Conservation (phyloP, 2,888 invertebrate species). For the Erebia epiphron region DNA sequence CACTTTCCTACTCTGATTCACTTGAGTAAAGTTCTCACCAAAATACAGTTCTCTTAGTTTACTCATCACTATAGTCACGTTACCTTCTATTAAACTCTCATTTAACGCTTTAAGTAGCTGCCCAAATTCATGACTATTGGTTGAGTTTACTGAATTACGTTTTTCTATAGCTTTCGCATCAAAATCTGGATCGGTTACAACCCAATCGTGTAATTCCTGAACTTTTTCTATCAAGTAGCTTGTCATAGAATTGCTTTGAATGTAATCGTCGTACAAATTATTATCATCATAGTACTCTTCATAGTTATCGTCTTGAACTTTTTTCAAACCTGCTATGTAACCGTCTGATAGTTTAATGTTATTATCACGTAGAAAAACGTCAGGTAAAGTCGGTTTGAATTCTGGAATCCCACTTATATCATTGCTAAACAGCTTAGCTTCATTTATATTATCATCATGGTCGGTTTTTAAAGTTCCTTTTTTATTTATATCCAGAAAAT, state of each 20-base stretch:
- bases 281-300: conserved; percentile 74
- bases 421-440: neutral
- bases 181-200: conserved; percentile 68
- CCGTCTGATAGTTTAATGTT: conserved; percentile 58
- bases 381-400: conserved; percentile 68
- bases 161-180: conserved; percentile 49
- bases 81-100: conserved; percentile 75
- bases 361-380: conserved; percentile 48
- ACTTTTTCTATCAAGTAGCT: conserved; percentile 78
- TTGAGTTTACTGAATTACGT: conserved; percentile 37
- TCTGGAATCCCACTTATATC: conserved; percentile 50
- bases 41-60: conserved; percentile 80
- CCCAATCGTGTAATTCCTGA: conserved; percentile 79
- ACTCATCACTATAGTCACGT: conserved; percentile 74
- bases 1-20: conserved; percentile 56
- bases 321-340: conserved; percentile 53
- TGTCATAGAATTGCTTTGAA: conserved; percentile 74
- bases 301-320: conserved; percentile 54
- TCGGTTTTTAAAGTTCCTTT: neutral
- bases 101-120: conserved; percentile 76
- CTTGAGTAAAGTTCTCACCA: conserved; percentile 62
- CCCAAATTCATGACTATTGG: conserved; percentile 55
- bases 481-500: neutral
- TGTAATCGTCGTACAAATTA: conserved; percentile 73
- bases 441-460: neutral